Evolutionary conservation across 2,888 invertebrate genomes (phyloP), one percentile per base, ranked within the genome.

Genomic region (Apeira syringaria): DNA sequence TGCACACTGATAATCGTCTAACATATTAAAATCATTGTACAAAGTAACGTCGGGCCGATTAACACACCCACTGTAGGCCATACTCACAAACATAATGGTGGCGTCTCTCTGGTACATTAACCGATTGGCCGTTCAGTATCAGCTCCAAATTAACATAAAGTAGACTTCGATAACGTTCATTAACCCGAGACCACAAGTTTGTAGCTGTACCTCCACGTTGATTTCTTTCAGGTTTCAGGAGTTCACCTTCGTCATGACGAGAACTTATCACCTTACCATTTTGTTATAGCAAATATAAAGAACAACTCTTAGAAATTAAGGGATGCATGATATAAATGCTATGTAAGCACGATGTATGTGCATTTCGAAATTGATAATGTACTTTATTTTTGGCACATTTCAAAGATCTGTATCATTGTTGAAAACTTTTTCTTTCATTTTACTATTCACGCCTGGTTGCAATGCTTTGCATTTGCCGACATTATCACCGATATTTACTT

Each of bases 161-260:
- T 86, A 86, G 82, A 65, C 61, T 73, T 80, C 71, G 76, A 77
- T 83, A 81, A 83, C 68, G 82, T 76, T 61, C 68, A 86, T 88
- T 89, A 89, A 89, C 88, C 73, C 65, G 89, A 89, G 89, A 89
- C 89, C 89, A 89, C 88, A 89, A 74, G 74, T 81, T 74, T 74
- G 72, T 74, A 46, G 77, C 74, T 80, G 80, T 82, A 72, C 68
- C 64, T 80, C 75, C 74, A 75, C 72, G 61, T 68, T 64, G 62
- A 74, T 78, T 80, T 72, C 72, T 84, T 86, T 56, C 86, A 86
- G 86, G 78, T 83, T 64, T 64, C 72, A 65, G 53, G 43, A 47
- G 49, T 25, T 52, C 35, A 36, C 31, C 37, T 26, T 17, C 32
- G 42, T 25, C 29, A 43, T 31, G 32, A 43, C 18, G 42, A 50